A percentile compares a stretch with the other conserved stretches of the same genome.
Evolutionary conservation across 2,888 invertebrate genomes (phyloP).

Genomic region (Stenolophus ochropezus): DNA sequence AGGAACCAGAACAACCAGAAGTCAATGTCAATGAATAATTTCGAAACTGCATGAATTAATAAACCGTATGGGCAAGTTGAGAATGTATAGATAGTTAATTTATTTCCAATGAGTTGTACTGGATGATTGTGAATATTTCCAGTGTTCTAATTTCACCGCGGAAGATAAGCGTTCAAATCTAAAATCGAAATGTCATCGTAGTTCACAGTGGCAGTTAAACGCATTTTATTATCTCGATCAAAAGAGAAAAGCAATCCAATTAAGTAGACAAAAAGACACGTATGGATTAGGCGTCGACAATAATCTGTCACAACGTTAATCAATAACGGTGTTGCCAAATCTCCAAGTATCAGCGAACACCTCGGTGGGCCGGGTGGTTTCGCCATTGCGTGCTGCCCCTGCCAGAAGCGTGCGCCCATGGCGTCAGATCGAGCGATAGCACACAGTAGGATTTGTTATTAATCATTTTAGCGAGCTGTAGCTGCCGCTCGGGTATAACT

Average conservation of each 20-base stretch:
- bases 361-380: neutral
- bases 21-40: neutral
- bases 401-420: constrained; percentile 46
- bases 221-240: constrained; percentile 35
- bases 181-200: constrained; percentile 46
- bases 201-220: constrained; percentile 13
- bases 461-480: constrained; percentile 66
- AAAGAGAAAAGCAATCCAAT: constrained; percentile 45
- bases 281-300: constrained; percentile 56
- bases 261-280: constrained; percentile 52
- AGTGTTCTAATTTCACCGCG: constrained; percentile 26
- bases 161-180: constrained; percentile 31
- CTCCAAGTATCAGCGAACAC: constrained; percentile 24
- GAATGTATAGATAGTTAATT: too few species aligned
- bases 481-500: constrained; percentile 29
- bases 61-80: too few species aligned
- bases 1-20: too few species aligned
- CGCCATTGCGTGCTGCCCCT: constrained; percentile 19
- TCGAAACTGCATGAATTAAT: neutral
- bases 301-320: constrained; percentile 57
- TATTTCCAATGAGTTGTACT: constrained; percentile 7
- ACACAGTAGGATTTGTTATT: constrained; percentile 72
- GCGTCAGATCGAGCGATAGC: constrained; percentile 65
- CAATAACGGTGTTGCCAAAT: constrained; percentile 57
- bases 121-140: constrained; percentile 10